Evolutionary conservation across 2,888 invertebrate genomes (phyloP).

Genomic region (Mythimna lalbum): DNA sequence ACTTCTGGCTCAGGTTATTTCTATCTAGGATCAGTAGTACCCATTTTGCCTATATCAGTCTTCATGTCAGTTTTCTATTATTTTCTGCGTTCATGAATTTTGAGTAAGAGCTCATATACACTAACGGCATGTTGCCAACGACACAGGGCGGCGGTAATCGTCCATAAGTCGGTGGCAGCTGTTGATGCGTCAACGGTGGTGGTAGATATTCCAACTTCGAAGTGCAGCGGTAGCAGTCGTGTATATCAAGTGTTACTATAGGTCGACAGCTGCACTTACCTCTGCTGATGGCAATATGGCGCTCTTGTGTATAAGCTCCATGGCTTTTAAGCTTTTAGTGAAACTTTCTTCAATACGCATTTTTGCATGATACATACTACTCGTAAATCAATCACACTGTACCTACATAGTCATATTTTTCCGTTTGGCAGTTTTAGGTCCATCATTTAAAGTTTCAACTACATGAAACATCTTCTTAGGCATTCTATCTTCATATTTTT

Average conservation of each 20-base stretch:
- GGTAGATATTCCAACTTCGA: too few species aligned
- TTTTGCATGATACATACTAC: slow-evolving; percentile 35
- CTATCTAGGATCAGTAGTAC: slow-evolving; percentile 46
- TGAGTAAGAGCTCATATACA: background rate
- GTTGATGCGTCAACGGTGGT: too few species aligned
- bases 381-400: background rate
- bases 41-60: slow-evolving; percentile 30
- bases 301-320: too few species aligned
- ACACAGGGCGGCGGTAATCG: too few species aligned
- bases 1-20: slow-evolving; percentile 57
- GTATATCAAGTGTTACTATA: too few species aligned
- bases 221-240: too few species aligned
- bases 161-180: too few species aligned
- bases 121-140: too few species aligned
- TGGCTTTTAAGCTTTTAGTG: slow-evolving; percentile 35
- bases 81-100: slow-evolving; percentile 16
- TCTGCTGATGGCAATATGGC: too few species aligned
- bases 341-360: background rate
- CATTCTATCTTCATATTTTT: background rate
- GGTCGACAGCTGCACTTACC: too few species aligned
- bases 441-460: background rate
- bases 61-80: slow-evolving; percentile 4
- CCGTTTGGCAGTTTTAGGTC: too few species aligned
- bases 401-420: background rate
- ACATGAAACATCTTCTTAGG: background rate